Evolutionary conservation across 2,113 vertebrate species (phyloP), one percentile per base, ranked within the genome.

Genomic region (Pygoscelis antarcticus): DNA sequence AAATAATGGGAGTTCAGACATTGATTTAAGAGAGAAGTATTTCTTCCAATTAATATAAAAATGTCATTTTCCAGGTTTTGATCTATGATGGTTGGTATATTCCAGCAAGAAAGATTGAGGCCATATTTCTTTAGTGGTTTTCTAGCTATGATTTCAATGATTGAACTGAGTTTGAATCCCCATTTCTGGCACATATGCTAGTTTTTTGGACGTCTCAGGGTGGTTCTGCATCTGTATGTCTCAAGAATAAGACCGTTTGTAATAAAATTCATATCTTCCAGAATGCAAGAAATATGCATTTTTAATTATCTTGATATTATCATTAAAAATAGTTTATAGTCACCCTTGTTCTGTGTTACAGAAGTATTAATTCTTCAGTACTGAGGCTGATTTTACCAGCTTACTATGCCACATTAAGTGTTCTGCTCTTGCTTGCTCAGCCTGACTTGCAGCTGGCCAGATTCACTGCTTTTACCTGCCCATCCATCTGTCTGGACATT

Each of bases 41-140:
- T 92, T 90, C 64, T 81, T 16, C 22, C 32, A 64, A 88, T 92
- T 94, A 81, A 78, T 90, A 83, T 83, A 94, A 95, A 94, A 89
- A 88, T 60, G 71, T 70, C n/a, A 64, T 61, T 92, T 94, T 77
- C 17, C 54, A 92, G 30, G 6, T 70, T 93, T 81, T 94, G 69
- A 86, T 97, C 66, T 66, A 94, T 55, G 77, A 77, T 47, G 11
- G 25, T 55, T 91, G 22, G 22, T 77, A 49, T 58, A 93, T 66
- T 86, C 66, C 82, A 93, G 34, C 65, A 85, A 57, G 66, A 83
- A 80, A 70, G 54, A 77, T 40, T 57, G 52, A 82, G 44, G 32
- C 22, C 17, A 7, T 93, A 92, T 92, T 95, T 93, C 68, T 93
- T 83, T 16, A 92, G 70, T 49, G 18, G 9, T 62, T 93, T 95